phyloP scores from a whole-genome alignment of 2,113 vertebrate species.

The Benthochromis sp. region DNA sequence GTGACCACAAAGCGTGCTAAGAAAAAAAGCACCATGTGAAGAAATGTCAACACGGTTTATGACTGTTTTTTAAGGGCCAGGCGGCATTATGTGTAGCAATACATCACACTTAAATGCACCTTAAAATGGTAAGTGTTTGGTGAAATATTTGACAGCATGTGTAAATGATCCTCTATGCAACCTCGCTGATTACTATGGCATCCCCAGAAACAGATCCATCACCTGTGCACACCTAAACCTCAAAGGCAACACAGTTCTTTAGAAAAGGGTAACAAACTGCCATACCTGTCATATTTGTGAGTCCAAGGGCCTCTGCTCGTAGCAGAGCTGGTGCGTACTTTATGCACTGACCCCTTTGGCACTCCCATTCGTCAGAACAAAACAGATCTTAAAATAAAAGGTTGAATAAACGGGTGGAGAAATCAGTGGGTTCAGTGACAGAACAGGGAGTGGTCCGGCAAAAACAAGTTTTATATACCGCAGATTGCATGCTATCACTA shows the following conservation, averaged over 20 bases:
- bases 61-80: conserved; percentile 15
- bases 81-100: not conserved
- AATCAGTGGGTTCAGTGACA: not conserved
- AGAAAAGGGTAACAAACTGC: conserved; percentile 34
- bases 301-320: not conserved
- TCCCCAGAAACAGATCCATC: conserved; percentile 59
- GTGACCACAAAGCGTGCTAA: not conserved
- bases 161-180: conserved; percentile 28
- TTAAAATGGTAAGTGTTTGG: not conserved
- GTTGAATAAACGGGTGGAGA: not conserved
- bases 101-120: conserved; percentile 15
- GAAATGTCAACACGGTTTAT: conserved; percentile 16
- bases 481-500: not conserved
- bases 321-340: not conserved
- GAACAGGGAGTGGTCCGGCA: conserved; percentile 3
- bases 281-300: conserved; percentile 42
- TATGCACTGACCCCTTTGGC: not conserved
- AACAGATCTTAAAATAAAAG: conserved; percentile 29
- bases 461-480: conserved; percentile 34
- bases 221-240: conserved; percentile 9
- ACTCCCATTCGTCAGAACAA: conserved; percentile 46
- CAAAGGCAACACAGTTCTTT: conserved; percentile 11
- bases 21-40: not conserved
- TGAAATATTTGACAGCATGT: conserved; percentile 9
- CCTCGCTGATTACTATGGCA: conserved; percentile 17